phyloP scores from a whole-genome alignment of 2,113 vertebrate species.

The Hiodon tergisus region DNA sequence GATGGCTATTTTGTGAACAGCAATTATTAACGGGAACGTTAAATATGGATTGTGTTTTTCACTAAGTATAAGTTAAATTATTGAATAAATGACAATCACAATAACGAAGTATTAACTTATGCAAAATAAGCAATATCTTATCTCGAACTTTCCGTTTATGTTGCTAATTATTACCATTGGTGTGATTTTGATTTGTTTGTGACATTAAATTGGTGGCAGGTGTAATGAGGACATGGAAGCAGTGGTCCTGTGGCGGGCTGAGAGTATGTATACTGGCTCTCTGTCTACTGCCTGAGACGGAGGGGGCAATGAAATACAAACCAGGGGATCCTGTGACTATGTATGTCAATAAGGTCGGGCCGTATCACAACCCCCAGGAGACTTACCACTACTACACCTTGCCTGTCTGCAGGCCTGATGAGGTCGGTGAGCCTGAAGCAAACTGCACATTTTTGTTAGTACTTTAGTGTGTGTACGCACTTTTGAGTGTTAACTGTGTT shows the following conservation, averaged over 20 bases:
- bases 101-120: no score
- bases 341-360: slow-evolving; percentile 90
- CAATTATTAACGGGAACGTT: no score
- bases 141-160: no score
- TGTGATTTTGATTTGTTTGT: not conserved
- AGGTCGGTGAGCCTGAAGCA: slow-evolving; percentile 54
- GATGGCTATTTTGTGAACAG: no score
- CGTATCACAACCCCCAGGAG: slow-evolving; percentile 90
- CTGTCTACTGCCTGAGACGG: slow-evolving; percentile 44
- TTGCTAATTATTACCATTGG: no score
- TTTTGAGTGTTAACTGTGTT: not conserved
- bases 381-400: slow-evolving; percentile 89
- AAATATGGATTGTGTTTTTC: no score
- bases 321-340: slow-evolving; percentile 72
- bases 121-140: no score
- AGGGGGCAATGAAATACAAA: slow-evolving; percentile 64
- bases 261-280: slow-evolving; percentile 54
- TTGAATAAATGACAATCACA: no score
- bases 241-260: slow-evolving; percentile 36
- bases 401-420: slow-evolving; percentile 79
- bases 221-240: slow-evolving; percentile 10
- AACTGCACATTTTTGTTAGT: not conserved
- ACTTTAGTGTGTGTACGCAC: not conserved
- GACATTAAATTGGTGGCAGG: not conserved
- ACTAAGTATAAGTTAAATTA: no score